A percentile compares a stretch with the other conserved stretches of the same genome.
phyloP scores from a whole-genome alignment of 2,888 invertebrate species.

The Furcula furcula region DNA sequence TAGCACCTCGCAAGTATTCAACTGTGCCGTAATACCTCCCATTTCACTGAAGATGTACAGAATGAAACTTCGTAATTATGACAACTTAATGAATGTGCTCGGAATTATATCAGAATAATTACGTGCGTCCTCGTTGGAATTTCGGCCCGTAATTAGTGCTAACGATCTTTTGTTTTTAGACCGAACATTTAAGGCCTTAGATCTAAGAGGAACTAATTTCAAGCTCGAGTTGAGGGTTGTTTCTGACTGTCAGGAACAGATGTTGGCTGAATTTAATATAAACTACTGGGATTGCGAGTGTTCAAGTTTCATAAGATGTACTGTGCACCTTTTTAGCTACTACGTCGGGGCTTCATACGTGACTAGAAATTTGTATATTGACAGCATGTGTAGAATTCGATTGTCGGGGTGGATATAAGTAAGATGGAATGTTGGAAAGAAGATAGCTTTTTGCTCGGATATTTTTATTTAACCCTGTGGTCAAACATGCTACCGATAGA shows the following conservation, averaged over 20 bases:
- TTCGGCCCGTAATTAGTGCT: conserved; percentile 27
- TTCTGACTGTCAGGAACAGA: conserved; percentile 29
- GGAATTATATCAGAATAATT: conserved; percentile 28
- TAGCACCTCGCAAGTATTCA: conserved; percentile 8
- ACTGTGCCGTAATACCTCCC: conserved; percentile 10
- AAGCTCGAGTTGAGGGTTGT: conserved; percentile 8
- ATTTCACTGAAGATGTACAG: conserved; percentile 11
- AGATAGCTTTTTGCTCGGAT: conserved; percentile 13
- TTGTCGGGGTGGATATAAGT: conserved; percentile 26
- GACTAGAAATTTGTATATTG: conserved; percentile 27
- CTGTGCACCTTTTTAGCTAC: conserved; percentile 18
- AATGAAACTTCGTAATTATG: conserved; percentile 21
- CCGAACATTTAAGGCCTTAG: conserved; percentile 9
- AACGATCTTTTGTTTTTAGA: conserved; percentile 34
- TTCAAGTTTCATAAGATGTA: conserved; percentile 21
- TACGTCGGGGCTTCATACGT: conserved; percentile 21
- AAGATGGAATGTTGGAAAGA: conserved; percentile 19
- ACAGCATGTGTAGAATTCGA: conserved; percentile 22
- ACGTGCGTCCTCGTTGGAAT: conserved; percentile 21
- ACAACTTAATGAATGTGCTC: conserved; percentile 28
- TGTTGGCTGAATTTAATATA: conserved; percentile 28
- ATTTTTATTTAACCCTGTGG: no score
- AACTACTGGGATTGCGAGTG: conserved; percentile 15
- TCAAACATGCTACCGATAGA: no score
- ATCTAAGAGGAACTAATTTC: conserved; percentile 29